Evolutionary conservation across 1,140 invertebrate species (phyloP), one percentile per base, ranked within the genome.

Genomic region (Aphelinus atriplicis): DNA sequence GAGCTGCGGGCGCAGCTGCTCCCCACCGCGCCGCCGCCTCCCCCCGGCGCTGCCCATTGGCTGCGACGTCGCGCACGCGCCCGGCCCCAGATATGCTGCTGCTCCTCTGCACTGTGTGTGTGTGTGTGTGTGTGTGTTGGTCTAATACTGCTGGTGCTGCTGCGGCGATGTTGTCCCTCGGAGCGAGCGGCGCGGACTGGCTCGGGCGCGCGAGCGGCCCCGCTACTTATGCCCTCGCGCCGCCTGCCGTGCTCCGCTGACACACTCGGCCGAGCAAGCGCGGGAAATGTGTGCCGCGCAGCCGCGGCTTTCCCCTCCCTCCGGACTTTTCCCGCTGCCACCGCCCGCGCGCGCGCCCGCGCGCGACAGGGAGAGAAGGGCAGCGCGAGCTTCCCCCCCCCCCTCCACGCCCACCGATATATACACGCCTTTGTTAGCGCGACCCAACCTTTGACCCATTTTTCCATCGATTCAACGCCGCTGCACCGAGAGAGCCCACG

Each of bases 401-500:
- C 43, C 58, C 26, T 0, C 4, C 26, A 5, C 42, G 58, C 5
- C 26, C 42, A 42, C 47, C 7, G 46, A 10, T 63, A 46, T 48
- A 10, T 63, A 46, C 5, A 7, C 62, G 62, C 43, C 55, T 71
- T 50, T 43, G 10, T 62, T 26, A 26, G 26, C 9, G 43, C 42
- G 46, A 46, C 7, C 58, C 79, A 81, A 84, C 77, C 82, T 86
- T 81, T 85, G 85, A 86, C 85, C 85, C 78, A 87, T 86, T 85
- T 86, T 86, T 83, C 80, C 83, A 86, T 87, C 81, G 84, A 86
- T 86, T 81, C 26, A 26, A 26, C 26, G 26, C 26, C 26, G 26
- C 26, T 26, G 26, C 26, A 26, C 26, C 26, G 26, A 26, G 26
- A 26, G 26, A 26, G 26, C 26, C 26, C 26, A 26, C 26, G 26